phyloP scores from a whole-genome alignment of 2,113 vertebrate genomes.

The Pollimyrus isidori region DNA sequence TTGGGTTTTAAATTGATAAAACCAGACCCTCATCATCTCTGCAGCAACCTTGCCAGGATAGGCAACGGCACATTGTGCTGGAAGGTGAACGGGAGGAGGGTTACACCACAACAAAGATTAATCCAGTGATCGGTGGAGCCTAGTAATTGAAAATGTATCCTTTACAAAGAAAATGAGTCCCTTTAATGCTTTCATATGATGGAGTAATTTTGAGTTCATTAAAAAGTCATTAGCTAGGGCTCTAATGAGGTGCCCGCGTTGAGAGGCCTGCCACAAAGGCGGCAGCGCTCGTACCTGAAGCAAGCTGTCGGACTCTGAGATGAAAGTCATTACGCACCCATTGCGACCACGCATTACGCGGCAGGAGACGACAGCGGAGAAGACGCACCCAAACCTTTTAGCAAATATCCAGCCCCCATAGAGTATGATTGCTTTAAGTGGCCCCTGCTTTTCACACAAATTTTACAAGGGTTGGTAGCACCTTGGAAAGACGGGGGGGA shows the following conservation, averaged over 20 bases:
- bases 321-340: not conserved
- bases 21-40: not conserved
- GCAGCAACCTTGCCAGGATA: not conserved
- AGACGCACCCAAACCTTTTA: not conserved
- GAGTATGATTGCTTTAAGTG: not conserved
- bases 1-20: not conserved
- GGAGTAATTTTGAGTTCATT: constrained; percentile 44
- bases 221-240: constrained; percentile 39
- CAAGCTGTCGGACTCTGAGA: not conserved
- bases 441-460: not conserved
- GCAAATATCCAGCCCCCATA: not conserved
- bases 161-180: constrained; percentile 21
- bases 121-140: constrained; percentile 15
- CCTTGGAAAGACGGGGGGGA: not conserved
- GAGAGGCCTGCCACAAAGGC: constrained; percentile 22
- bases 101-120: constrained; percentile 19
- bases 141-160: constrained; percentile 38
- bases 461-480: not conserved
- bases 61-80: too few species aligned
- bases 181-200: constrained; percentile 35
- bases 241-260: constrained; percentile 27
- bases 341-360: not conserved
- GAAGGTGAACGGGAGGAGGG: constrained; percentile 1
- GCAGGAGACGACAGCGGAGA: not conserved
- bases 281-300: constrained; percentile 29